These are phyloP conservation scores for Cardinalis cardinalis DNA, from an alignment of 2,113 vertebrate species.

Conservation along the genomic window DNA sequence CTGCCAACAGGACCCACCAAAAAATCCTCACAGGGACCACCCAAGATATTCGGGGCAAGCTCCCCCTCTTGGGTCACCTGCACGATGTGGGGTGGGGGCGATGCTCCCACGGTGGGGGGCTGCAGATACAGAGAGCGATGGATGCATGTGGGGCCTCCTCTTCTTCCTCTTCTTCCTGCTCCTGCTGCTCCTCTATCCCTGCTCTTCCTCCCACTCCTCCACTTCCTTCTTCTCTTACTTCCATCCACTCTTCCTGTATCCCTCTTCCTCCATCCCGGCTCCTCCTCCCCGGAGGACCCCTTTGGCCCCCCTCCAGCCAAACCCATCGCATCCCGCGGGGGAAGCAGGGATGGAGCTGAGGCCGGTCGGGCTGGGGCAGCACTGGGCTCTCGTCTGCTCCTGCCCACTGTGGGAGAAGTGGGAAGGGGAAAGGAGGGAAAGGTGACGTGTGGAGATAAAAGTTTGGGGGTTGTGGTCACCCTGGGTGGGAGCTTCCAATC, in stretches of 20 bases:
- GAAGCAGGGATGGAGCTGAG: background rate
- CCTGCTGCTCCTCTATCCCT: too few relatives aligned
- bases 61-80: background rate
- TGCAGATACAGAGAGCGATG: background rate
- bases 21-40: background rate
- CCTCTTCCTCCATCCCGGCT: background rate
- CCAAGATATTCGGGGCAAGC: background rate
- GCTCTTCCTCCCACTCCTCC: too few relatives aligned
- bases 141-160: background rate
- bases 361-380: background rate
- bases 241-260: background rate
- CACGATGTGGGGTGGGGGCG: background rate
- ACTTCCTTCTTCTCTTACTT: too few relatives aligned
- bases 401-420: background rate
- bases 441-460: background rate
- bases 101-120: background rate
- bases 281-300: background rate
- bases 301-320: background rate
- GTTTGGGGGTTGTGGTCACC: background rate
- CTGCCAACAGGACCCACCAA: background rate
- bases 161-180: background rate
- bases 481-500: too few relatives aligned
- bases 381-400: background rate
- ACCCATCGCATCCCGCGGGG: accelerated
- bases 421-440: background rate